Percentiles rank a stretch among this genome's conserved stretches.
Evolutionary conservation across 2,113 vertebrate genomes (phyloP).

Genomic region (Cinclus cinclus): DNA sequence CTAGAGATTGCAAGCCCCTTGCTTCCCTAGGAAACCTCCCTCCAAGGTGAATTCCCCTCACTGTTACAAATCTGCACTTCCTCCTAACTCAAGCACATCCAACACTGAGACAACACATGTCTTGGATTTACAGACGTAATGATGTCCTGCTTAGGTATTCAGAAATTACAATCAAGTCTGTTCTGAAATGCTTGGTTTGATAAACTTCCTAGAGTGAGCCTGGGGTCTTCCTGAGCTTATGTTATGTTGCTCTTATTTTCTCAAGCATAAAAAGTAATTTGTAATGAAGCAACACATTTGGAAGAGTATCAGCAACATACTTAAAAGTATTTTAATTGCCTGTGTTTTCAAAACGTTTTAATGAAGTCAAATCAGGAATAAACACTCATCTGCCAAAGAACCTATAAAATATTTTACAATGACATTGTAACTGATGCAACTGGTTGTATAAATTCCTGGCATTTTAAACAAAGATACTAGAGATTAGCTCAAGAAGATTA

Average conservation of each 20-base stretch:
- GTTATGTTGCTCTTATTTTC: background rate
- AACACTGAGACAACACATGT: background rate
- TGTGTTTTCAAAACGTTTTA: conserved; percentile 16
- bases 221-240: background rate
- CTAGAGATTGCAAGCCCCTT: background rate
- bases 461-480: conserved; percentile 35
- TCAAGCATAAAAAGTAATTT: background rate
- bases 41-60: background rate
- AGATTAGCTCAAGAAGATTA: conserved; percentile 17
- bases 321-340: conserved; percentile 18
- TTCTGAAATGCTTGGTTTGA: background rate
- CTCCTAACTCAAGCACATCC: background rate
- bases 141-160: background rate
- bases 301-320: conserved; percentile 7
- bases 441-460: background rate
- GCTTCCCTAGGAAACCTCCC: background rate
- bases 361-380: conserved; percentile 46
- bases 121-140: background rate
- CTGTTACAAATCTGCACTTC: background rate
- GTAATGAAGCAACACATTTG: conserved; percentile 1
- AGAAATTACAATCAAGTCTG: background rate
- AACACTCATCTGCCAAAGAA: conserved; percentile 29
- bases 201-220: background rate
- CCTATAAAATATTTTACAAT: conserved; percentile 44
- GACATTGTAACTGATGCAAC: conserved; percentile 27